A percentile compares a stretch with the other conserved stretches of the same genome.
Evolutionary conservation across 2,888 invertebrate species (phyloP).

Genomic region (Desoria tigrina): DNA sequence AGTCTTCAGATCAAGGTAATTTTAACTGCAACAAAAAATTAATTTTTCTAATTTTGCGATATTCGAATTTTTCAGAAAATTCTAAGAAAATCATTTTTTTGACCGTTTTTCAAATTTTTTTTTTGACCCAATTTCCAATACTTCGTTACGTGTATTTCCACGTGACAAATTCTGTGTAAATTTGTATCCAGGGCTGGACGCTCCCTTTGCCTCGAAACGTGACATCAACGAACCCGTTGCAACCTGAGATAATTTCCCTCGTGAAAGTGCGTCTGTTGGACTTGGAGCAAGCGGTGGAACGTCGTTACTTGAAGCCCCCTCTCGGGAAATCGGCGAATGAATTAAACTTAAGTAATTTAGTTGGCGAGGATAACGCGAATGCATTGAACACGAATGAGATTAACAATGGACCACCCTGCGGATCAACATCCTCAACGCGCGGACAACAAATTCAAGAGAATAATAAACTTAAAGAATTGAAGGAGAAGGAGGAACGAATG

Average conservation of each 20-base stretch:
- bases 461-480: constrained; percentile 28
- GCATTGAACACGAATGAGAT: constrained; percentile 15
- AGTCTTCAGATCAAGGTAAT: constrained; percentile 78
- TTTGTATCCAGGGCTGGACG: constrained; percentile 19
- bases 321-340: constrained; percentile 62
- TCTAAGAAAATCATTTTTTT: too few relatives aligned
- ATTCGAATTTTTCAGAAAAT: too few relatives aligned
- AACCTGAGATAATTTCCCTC: constrained; percentile 59
- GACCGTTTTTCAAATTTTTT: too few relatives aligned
- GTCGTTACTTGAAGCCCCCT: constrained; percentile 90
- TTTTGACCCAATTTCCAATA: too few relatives aligned
- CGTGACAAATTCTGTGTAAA: not conserved
- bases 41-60: too few relatives aligned
- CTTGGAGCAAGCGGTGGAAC: constrained; percentile 86
- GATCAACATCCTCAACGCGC: constrained; percentile 17
- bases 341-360: constrained; percentile 38
- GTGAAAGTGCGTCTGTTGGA: constrained; percentile 73
- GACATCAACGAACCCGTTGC: constrained; percentile 20
- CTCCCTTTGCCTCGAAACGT: constrained; percentile 14
- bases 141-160: too few relatives aligned
- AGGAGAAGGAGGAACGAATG: constrained; percentile 24
- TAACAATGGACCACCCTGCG: constrained; percentile 20
- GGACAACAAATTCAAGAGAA: constrained; percentile 35
- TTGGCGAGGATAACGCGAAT: constrained; percentile 25
- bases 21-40: too few relatives aligned